Base-by-base conservation (phyloP, 2,797 vertebrate species). In the Leptoclinus maculatus region DNA sequence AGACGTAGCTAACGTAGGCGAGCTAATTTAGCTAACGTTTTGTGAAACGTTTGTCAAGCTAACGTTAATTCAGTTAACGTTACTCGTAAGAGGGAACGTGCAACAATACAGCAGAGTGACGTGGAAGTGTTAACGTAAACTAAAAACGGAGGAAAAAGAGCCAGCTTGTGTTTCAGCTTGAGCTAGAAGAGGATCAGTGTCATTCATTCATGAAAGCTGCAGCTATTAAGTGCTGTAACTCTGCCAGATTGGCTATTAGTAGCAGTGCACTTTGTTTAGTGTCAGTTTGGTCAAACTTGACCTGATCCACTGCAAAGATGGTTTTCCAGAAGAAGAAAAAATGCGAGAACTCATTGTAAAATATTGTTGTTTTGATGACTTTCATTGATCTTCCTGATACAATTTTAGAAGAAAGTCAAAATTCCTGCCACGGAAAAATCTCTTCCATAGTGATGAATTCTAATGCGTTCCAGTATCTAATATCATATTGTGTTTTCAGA, bases 401-500 rank as follows among this genome's bases (percentile, higher is more conserved):
- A 21, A 32, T 56, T 14, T 56, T 25, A 25, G n/a, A 19, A 45
- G 43, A 54, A 29, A 32, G 16, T 19, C 14, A 56, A 17, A 27
- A 29, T 29, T 13, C 51, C n/a, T 60, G 27, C 7, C 29, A 36
- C n/a, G 36, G 25, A 54, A 29, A 45, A 4, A 10, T 32, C 2
- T 63, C 43, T 29, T 39, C 25, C n/a, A 25, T 36, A 14, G 9
- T 39, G 16, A 19, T 25, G 2, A 1, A 1, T 45, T 54, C 19
- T 9, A 21, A 19, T 51, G 23, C 39, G 1, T 0, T 69, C 32
- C 53, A 64, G 2, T 29, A 43, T 21, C 34, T 76, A 62, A 78
- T 36, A 16, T 65, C 19, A 0, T 2, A 2, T 32, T 72, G 32
- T 76, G 8, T 76, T 79, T 82, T 38, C 75, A 94, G 91, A 70